phyloP scores from a whole-genome alignment of 2,888 invertebrate species.

The Eudemis profundana region DNA sequence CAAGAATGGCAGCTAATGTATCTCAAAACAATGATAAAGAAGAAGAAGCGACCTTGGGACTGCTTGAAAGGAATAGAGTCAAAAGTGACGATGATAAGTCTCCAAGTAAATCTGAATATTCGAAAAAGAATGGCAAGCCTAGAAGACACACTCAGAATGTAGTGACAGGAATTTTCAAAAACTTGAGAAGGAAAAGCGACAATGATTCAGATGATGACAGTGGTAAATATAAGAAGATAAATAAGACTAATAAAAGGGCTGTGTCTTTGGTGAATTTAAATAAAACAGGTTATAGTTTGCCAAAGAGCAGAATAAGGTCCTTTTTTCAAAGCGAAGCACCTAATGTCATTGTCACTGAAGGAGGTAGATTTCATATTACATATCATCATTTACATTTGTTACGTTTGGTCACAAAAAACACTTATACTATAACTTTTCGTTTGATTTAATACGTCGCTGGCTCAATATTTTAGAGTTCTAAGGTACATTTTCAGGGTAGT shows the following conservation, averaged over 20 bases:
- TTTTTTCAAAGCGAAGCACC: slow-evolving; percentile 80
- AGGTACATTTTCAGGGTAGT: too few species aligned
- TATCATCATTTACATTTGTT: slow-evolving; percentile 14
- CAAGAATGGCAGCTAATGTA: slow-evolving; percentile 59
- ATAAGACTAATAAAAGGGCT: slow-evolving; percentile 78
- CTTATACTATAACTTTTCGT: not conserved
- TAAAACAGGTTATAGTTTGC: slow-evolving; percentile 69
- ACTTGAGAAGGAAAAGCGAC: slow-evolving; percentile 69
- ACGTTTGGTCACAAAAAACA: slow-evolving; percentile 21
- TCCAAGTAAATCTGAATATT: slow-evolving; percentile 66
- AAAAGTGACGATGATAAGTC: slow-evolving; percentile 54
- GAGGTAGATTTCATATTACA: slow-evolving; percentile 70
- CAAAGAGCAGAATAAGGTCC: slow-evolving; percentile 73
- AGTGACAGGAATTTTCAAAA: slow-evolving; percentile 72
- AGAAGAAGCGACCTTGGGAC: slow-evolving; percentile 68
- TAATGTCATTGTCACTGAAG: slow-evolving; percentile 82
- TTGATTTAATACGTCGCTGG: too few species aligned
- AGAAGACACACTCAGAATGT: slow-evolving; percentile 66
- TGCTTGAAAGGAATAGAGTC: slow-evolving; percentile 72
- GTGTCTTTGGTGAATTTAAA: slow-evolving; percentile 72
- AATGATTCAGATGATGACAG: slow-evolving; percentile 77
- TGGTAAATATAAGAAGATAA: slow-evolving; percentile 79
- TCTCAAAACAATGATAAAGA: slow-evolving; percentile 50
- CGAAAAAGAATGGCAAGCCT: slow-evolving; percentile 73
- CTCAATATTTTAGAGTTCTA: too few species aligned